A percentile compares a stretch with the other conserved stretches of the same genome.
Conservation (phyloP, 2,113 vertebrate species). For the Xiphophorus hellerii region DNA sequence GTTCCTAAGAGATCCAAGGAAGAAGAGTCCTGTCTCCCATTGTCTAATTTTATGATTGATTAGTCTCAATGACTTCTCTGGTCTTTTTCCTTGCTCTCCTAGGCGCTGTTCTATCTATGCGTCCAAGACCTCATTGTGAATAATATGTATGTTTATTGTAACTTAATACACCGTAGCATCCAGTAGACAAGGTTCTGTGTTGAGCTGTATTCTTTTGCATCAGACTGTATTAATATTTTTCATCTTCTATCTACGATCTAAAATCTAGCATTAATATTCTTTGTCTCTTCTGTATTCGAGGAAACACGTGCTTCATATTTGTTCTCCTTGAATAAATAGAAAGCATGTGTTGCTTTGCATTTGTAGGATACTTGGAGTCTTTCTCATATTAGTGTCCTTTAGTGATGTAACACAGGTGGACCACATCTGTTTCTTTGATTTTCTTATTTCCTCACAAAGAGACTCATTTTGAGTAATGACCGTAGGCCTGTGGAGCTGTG, state of each 20-base stretch:
- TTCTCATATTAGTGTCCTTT: neutral
- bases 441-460: conserved; percentile 1
- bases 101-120: conserved; percentile 9
- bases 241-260: neutral
- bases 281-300: neutral
- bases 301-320: neutral
- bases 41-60: neutral
- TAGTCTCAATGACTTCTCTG: conserved; percentile 8
- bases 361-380: neutral
- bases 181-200: neutral
- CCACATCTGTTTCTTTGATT: neutral
- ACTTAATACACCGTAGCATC: neutral
- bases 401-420: conserved; percentile 16
- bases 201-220: neutral
- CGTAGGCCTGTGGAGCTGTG: neutral
- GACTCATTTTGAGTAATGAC: neutral
- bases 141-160: neutral
- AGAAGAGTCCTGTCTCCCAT: conserved; percentile 34
- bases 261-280: neutral
- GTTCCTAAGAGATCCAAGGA: conserved; percentile 34
- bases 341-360: conserved; percentile 7
- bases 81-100: conserved; percentile 12
- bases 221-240: neutral
- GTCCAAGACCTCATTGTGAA: neutral
- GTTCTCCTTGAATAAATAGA: conserved; percentile 1